phyloP scores from a whole-genome alignment of 2,113 vertebrate genomes.

The Actinemys pallida region DNA sequence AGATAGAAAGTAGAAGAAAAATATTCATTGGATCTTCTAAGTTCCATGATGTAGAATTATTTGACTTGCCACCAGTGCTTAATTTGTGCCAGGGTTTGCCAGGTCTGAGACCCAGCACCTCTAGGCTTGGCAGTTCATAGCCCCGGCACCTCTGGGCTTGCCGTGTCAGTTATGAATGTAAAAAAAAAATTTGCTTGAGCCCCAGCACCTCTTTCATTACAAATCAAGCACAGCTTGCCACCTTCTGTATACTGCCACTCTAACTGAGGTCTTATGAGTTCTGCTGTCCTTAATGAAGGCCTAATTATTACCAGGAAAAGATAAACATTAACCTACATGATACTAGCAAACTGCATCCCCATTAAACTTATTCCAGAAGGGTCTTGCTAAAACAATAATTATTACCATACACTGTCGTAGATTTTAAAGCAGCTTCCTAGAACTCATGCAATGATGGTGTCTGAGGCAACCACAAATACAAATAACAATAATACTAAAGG shows the following conservation, averaged over 20 bases:
- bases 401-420: neutral
- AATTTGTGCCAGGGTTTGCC: too few relatives aligned
- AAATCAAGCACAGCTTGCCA: neutral
- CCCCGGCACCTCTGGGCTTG: too few relatives aligned
- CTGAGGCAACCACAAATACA: neutral
- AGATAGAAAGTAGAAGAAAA: neutral
- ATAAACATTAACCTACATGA: neutral
- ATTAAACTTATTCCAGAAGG: neutral
- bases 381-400: neutral
- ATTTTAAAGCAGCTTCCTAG: neutral
- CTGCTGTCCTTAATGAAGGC: neutral
- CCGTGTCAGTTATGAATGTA: too few relatives aligned
- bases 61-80: neutral
- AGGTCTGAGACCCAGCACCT: too few relatives aligned
- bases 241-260: neutral
- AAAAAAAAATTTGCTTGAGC: too few relatives aligned
- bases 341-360: neutral
- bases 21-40: neutral
- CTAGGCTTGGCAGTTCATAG: too few relatives aligned
- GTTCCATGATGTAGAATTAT: neutral
- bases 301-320: accelerated
- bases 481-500: neutral
- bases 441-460: neutral
- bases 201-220: too few relatives aligned
- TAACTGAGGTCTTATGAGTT: neutral